Evolutionary conservation across 2,888 invertebrate species (phyloP), one percentile per base, ranked within the genome.

Genomic region (Dione juno): DNA sequence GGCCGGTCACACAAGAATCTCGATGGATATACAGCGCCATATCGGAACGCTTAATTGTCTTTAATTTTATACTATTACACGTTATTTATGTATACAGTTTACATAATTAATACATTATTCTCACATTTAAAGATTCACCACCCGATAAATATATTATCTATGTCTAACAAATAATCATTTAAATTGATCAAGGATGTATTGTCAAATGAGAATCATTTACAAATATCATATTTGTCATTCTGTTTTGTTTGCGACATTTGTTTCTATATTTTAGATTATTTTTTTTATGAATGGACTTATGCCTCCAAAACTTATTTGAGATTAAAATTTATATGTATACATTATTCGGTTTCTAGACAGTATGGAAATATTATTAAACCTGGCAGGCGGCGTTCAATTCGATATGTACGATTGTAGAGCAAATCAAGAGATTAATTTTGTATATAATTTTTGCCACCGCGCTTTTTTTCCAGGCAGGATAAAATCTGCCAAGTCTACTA

Each of bases 31-130:
- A 16, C 43, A 28, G 45, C 35, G 61, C 45, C 45, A 16, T 45
- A 45, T 61, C 61, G 61, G 61, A 45, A 61, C 45, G 28, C 61
- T 61, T 61, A 45, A 61, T 61, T 61, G 45, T 45, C 21, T 43
- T 61, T 61, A 35, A 61, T 61, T 28, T 45, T 45, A 45, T 45
- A 61, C n/a, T 28, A 35, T 45, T 45, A 61, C 45, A 28, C 45
- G n/a, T 61, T 61, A 61, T 61, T 61, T 61, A 61, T 61, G 6
- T 61, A n/a, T 14, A 28, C 35, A 45, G 61, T 45, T 61, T 61
- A 61, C 61, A 61, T 61, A 61, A 61, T 61, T 61, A 61, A 61
- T 28, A 61, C 28, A 61, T 43, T 11, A 61, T 61, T 45, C 45
- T n/a, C 45, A 45, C 61, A 61, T 45, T 61, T 5, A 43, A 45